phyloP scores from a whole-genome alignment of 2,113 vertebrate genomes.

The Rhombomys opimus region DNA sequence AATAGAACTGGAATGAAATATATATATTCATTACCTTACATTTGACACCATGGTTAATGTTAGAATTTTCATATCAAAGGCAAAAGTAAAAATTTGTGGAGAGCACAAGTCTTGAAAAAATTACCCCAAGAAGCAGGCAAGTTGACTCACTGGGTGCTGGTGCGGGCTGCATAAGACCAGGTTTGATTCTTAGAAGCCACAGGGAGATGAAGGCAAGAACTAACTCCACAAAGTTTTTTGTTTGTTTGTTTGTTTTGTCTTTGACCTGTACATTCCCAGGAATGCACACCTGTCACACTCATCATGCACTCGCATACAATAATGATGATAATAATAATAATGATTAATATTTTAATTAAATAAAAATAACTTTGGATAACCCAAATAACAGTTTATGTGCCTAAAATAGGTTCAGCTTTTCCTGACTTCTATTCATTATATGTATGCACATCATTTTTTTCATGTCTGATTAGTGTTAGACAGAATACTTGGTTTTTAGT shows the following conservation, averaged over 20 bases:
- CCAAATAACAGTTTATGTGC: neutral
- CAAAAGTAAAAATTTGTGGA: neutral
- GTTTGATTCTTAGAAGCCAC: neutral
- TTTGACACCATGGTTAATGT: neutral
- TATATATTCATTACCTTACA: neutral
- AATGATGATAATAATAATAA: neutral
- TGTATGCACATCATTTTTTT: neutral
- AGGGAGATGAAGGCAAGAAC: neutral
- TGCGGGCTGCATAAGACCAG: neutral
- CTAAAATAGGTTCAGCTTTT: conserved; percentile 11
- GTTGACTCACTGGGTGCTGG: neutral
- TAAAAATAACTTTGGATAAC: neutral
- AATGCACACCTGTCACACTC: neutral
- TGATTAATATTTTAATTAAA: neutral
- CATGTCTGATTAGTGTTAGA: neutral
- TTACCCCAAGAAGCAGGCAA: neutral
- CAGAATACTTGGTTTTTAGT: neutral
- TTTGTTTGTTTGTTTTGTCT: no score
- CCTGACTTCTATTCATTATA: neutral
- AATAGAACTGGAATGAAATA: neutral
- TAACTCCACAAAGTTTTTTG: neutral
- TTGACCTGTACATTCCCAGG: neutral
- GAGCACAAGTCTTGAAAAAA: conserved; percentile 20
- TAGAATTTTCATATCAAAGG: neutral
- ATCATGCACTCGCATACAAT: neutral